Conservation (phyloP, 1,140 invertebrate genomes). For the Polypedilum pembai region DNA sequence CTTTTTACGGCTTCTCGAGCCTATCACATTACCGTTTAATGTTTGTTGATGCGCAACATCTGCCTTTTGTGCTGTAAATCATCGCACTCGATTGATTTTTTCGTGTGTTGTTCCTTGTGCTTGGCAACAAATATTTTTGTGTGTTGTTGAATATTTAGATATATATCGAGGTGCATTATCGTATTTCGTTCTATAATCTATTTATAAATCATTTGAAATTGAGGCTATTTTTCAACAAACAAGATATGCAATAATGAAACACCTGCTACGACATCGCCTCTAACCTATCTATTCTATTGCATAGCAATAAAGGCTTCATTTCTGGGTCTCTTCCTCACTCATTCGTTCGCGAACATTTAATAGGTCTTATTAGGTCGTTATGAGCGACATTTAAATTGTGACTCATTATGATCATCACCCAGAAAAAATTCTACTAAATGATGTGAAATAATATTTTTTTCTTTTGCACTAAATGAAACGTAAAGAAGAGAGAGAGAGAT, state of each 20-base stretch:
- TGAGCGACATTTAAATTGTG: too few relatives aligned
- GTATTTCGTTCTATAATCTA: constrained; percentile 13
- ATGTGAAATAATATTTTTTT: too few relatives aligned
- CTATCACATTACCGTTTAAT: constrained; percentile 23
- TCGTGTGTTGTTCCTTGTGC: not conserved
- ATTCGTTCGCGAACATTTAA: not conserved
- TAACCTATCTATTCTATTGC: too few relatives aligned
- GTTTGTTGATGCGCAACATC: constrained; percentile 20
- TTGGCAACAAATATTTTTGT: not conserved
- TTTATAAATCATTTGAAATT: constrained; percentile 15
- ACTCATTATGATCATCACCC: too few relatives aligned
- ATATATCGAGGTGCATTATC: constrained; percentile 5
- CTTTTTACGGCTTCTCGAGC: constrained; percentile 8
- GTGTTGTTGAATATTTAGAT: not conserved
- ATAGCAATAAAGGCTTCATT: not conserved
- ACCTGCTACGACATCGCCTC: constrained; percentile 15
- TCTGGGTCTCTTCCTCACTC: not conserved
- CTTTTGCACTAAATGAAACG: too few relatives aligned
- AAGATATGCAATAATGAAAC: not conserved
- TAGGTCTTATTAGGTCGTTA: too few relatives aligned
- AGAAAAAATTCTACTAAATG: too few relatives aligned
- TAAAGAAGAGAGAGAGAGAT: too few relatives aligned
- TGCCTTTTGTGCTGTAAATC: constrained; percentile 21
- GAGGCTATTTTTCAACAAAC: constrained; percentile 17
- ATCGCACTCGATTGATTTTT: not conserved